Evolutionary conservation across 2,113 vertebrate genomes (phyloP).

Genomic region (Dipodomys spectabilis): DNA sequence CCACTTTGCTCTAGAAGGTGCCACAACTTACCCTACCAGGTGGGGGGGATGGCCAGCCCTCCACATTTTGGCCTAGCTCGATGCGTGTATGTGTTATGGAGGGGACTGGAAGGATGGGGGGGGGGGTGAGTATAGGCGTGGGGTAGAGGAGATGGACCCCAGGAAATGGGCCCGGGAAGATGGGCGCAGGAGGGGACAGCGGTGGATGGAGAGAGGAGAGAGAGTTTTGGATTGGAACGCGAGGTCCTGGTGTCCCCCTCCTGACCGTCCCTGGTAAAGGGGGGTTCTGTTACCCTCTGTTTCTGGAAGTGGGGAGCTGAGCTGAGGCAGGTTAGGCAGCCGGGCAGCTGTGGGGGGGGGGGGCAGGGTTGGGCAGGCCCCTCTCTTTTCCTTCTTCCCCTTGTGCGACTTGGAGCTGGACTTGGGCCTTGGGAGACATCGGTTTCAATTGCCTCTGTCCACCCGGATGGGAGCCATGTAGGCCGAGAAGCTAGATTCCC

Average conservation of each 20-base stretch:
- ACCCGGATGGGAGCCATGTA: no score
- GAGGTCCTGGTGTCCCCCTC: background rate
- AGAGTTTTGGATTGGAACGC: background rate
- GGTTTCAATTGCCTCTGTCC: no score
- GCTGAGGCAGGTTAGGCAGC: background rate
- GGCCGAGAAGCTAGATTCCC: no score
- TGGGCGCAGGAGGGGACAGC: no score
- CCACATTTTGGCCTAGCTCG: background rate
- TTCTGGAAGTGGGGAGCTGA: background rate
- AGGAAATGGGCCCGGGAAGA: background rate
- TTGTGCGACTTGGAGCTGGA: background rate
- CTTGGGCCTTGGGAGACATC: background rate
- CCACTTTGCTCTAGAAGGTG: no score
- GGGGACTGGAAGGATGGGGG: no score
- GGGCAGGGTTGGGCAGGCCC: background rate
- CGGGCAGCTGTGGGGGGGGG: background rate
- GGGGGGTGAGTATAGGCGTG: no score
- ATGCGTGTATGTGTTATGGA: no score
- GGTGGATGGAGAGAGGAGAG: background rate
- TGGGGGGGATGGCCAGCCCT: no score
- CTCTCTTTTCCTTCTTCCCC: background rate
- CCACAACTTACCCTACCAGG: no score
- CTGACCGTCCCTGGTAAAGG: background rate
- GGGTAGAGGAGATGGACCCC: no score
- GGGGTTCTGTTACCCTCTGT: background rate